Evolutionary conservation across 2,113 vertebrate genomes (phyloP).

Genomic region (Triplophysa tibetana): DNA sequence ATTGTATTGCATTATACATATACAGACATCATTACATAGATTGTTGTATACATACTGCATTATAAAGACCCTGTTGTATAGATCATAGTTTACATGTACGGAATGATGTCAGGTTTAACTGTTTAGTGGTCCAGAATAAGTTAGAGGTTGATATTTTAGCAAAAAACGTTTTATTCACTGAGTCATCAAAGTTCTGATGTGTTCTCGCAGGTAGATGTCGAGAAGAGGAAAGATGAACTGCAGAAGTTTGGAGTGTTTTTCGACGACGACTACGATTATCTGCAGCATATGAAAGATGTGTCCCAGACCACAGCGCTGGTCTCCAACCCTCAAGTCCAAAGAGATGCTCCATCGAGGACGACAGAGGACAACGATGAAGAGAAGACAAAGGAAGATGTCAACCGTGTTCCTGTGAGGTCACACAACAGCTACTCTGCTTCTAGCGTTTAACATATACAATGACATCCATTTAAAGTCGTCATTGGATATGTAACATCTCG

Average conservation of each 20-base stretch:
- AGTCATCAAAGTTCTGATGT: background rate
- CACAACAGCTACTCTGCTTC: background rate
- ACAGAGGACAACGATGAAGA: constrained; percentile 62
- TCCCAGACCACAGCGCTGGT: constrained; percentile 79
- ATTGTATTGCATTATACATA: too few species aligned
- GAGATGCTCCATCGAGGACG: constrained; percentile 47
- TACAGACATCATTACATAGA: too few species aligned
- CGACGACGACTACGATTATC: constrained; percentile 94
- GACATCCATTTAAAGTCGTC: background rate
- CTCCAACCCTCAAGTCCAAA: constrained; percentile 51
- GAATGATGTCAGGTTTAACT: too few species aligned
- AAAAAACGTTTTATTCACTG: background rate
- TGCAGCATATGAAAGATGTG: constrained; percentile 91
- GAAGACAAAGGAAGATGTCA: constrained; percentile 24
- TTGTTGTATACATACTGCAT: too few species aligned
- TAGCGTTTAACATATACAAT: too few species aligned
- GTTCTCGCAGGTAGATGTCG: constrained; percentile 67
- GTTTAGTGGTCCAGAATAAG: too few species aligned
- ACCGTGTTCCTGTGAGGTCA: constrained; percentile 25
- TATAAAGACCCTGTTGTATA: too few species aligned
- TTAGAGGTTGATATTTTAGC: too few species aligned
- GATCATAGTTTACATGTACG: too few species aligned
- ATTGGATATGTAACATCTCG: background rate
- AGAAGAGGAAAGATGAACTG: constrained; percentile 83
- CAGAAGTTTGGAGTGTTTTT: constrained; percentile 92